These are phyloP conservation scores for Cataglyphis altisquamis DNA, from an alignment of 2,888 invertebrate species.

Conservation along the genomic window DNA sequence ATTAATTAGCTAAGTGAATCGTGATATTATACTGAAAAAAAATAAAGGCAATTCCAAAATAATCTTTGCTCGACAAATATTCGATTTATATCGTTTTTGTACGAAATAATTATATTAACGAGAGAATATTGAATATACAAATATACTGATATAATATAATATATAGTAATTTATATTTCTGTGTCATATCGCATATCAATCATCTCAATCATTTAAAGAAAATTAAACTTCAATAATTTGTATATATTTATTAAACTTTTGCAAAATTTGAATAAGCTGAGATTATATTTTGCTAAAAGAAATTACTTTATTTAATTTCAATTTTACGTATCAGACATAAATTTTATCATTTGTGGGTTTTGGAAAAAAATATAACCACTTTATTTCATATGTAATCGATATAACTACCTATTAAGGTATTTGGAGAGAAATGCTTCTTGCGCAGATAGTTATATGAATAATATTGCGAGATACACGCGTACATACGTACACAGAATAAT, in stretches of 20 bases:
- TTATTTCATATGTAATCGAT: conserved; percentile 6
- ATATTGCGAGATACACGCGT: conserved; percentile 14
- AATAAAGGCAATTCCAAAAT: neutral
- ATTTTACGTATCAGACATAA: neutral
- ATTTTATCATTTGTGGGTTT: neutral
- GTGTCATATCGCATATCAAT: neutral
- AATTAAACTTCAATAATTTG: neutral
- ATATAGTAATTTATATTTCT: neutral
- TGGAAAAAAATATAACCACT: neutral
- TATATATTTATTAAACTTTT: conserved; percentile 5
- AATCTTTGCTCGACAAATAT: neutral
- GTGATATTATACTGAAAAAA: neutral
- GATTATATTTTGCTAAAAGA: conserved; percentile 3
- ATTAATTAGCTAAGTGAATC: conserved; percentile 36
- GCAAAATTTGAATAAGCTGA: neutral
- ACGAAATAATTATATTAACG: conserved; percentile 12
- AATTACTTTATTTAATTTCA: neutral
- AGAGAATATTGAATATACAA: neutral
- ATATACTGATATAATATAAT: neutral
- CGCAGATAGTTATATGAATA: conserved; percentile 17
- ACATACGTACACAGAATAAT: conserved; percentile 13
- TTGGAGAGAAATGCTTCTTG: conserved; percentile 10
- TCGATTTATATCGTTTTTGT: neutral
- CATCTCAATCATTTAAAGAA: neutral
- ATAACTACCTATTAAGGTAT: conserved; percentile 21